phyloP scores from a whole-genome alignment of 2,797 vertebrate species.

The Fistularia commersonii region DNA sequence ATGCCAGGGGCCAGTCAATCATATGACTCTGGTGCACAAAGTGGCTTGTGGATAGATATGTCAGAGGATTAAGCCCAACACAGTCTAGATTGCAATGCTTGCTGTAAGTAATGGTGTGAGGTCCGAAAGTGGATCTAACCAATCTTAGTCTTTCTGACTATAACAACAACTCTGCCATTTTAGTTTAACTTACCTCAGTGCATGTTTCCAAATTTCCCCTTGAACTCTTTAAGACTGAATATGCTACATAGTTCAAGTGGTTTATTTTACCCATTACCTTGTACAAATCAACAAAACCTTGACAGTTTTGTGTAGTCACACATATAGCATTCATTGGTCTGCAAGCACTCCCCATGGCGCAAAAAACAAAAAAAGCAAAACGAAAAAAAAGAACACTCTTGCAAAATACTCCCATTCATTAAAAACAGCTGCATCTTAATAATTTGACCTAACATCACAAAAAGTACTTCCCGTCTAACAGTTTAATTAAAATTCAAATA shows the following conservation, averaged over 20 bases:
- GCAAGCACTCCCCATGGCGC: slow-evolving; percentile 72
- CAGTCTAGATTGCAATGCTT: slow-evolving; percentile 48
- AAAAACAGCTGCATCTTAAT: slow-evolving; percentile 66
- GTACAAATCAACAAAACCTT: slow-evolving; percentile 80
- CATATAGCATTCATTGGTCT: slow-evolving; percentile 76
- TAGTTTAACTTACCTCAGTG: slow-evolving; percentile 57
- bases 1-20: slow-evolving; percentile 76
- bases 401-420: slow-evolving; percentile 65
- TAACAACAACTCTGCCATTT: slow-evolving; percentile 24
- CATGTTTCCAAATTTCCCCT: slow-evolving; percentile 31
- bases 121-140: slow-evolving; percentile 37
- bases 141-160: slow-evolving; percentile 20
- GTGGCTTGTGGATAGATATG: slow-evolving; percentile 77
- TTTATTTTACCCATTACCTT: slow-evolving; percentile 80
- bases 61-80: slow-evolving; percentile 57
- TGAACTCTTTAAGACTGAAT: slow-evolving; percentile 66
- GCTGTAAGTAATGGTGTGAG: slow-evolving; percentile 34
- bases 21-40: slow-evolving; percentile 75
- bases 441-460: slow-evolving; percentile 73
- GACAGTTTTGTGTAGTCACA: slow-evolving; percentile 79
- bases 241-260: slow-evolving; percentile 71
- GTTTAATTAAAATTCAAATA: slow-evolving; percentile 72
- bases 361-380: slow-evolving; percentile 47
- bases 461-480: slow-evolving; percentile 79
- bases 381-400: slow-evolving; percentile 71